Base-by-base conservation (phyloP, 2,888 invertebrate species). In the Pemphredon lugubris region DNA sequence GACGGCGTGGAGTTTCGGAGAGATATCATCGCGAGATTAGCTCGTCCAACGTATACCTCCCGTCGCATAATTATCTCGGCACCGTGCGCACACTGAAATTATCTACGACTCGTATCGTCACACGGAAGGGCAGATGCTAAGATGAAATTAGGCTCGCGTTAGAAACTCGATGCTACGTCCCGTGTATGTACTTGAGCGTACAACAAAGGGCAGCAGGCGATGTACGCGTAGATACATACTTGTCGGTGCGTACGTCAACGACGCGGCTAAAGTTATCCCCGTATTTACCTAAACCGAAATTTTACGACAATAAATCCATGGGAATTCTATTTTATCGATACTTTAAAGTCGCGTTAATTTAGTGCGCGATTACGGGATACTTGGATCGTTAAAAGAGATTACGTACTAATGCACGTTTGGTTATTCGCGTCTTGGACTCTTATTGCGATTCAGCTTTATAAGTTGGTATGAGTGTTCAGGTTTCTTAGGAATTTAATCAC, bases 1-100 rank as follows among this genome's bases (percentile, higher is more conserved):
- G 21, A 58, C 30, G 30, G 16, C 18, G 13, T 21, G 39, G 55
- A 37, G 57, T 50, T 44, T 42, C 42, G 18, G 37, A 77, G 37
- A 77, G 77, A 77, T 77, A 66, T 67, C 64, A 61, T 16, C 16
- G 50, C 14, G 32, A 60, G 76, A 77, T 76, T 75, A 76, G n/a
- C 40, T 39, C 37, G 59, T 13, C 18, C 45, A 37, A 54, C 59
- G 50, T 45, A 30, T 55, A 45, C 54, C 30, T 67, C 45, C 51
- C 34, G 26, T n/a, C 39, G 68, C 54, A 64, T 71, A 77, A 77
- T 77, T 77, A 74, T 74, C 66, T 54, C 20, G 57, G 48, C 47
- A 44, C 13, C 44, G 54, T 18, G 60, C 34, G 23, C 37, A 11
- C 26, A 21, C 47, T 34, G 16, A 51, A 57, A 58, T 74, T 77